phyloP scores from a whole-genome alignment of 2,113 vertebrate species.

The Dryoscopus gambensis region DNA sequence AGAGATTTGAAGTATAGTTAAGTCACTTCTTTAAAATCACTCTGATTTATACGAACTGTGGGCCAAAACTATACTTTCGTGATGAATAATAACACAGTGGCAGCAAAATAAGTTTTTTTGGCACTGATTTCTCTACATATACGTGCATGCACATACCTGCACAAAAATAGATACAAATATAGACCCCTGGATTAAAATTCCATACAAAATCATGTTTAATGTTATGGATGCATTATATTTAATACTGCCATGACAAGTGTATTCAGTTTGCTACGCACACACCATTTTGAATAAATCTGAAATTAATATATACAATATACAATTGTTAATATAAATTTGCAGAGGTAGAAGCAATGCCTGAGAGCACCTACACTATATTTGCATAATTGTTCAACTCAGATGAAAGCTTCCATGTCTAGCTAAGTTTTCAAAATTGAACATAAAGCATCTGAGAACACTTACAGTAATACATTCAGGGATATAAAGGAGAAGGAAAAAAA shows the following conservation, averaged over 20 bases:
- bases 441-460: background rate
- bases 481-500: background rate
- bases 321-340: background rate
- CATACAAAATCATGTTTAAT: background rate
- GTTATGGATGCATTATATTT: background rate
- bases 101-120: background rate
- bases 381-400: slow-evolving; percentile 12
- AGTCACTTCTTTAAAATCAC: slow-evolving; percentile 32
- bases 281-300: background rate
- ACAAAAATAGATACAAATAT: background rate
- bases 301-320: background rate
- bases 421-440: slow-evolving; percentile 8
- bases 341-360: background rate
- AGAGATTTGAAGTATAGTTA: slow-evolving; percentile 7
- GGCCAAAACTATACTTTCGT: background rate
- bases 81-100: background rate
- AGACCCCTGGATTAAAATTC: background rate
- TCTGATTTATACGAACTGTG: background rate
- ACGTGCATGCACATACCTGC: background rate
- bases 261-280: background rate
- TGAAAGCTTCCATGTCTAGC: background rate
- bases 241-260: background rate
- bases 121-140: background rate
- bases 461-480: background rate
- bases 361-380: background rate